Evolutionary conservation across 1,140 invertebrate species (phyloP).

Genomic region (Ceratoteleas bidentatus): DNA sequence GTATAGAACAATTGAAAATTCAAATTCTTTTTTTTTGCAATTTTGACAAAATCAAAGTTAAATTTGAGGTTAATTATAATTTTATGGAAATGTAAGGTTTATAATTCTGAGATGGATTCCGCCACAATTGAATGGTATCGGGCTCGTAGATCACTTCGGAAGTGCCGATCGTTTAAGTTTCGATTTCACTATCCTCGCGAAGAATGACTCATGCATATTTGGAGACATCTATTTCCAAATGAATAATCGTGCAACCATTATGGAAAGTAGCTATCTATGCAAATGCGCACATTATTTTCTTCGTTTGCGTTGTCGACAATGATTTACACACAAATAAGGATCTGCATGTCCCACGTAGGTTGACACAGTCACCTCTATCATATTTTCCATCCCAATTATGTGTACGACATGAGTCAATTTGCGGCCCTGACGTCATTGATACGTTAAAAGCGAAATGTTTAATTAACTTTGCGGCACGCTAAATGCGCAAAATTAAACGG

Average conservation of each 20-base stretch:
- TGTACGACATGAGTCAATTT: conserved; percentile 33
- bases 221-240: conserved; percentile 53
- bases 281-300: conserved; percentile 42
- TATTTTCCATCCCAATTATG: conserved; percentile 36
- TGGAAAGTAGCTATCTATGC: conserved; percentile 53
- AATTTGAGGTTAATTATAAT: too few species aligned
- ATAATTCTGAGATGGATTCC: background rate
- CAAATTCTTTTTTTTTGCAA: too few species aligned
- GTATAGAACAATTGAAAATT: too few species aligned
- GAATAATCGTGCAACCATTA: conserved; percentile 35
- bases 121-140: conserved; percentile 25
- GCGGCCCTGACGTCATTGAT: conserved; percentile 40
- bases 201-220: conserved; percentile 51
- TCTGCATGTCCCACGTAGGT: conserved; percentile 39
- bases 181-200: conserved; percentile 22
- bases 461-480: too few species aligned
- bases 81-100: too few species aligned
- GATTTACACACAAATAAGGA: conserved; percentile 58
- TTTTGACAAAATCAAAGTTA: too few species aligned
- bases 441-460: too few species aligned
- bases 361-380: conserved; percentile 29
- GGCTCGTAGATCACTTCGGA: background rate
- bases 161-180: conserved; percentile 26
- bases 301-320: conserved; percentile 37
- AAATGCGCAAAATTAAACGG: too few species aligned